Conservation (phyloP, 2,113 vertebrate species). For the Mola mola region DNA sequence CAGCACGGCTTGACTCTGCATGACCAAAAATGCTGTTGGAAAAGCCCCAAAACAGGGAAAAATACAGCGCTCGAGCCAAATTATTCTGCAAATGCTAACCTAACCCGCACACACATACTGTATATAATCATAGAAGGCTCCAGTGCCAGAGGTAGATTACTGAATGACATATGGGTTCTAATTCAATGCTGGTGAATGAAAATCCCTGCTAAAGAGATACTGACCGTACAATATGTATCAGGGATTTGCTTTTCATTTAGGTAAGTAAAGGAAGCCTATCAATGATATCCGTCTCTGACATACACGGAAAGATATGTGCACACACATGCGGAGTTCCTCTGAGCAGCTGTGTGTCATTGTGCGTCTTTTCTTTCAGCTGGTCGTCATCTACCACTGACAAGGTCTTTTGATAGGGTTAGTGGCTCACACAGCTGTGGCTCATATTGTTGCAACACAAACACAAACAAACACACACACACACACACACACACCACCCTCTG, state of each 20-base stretch:
- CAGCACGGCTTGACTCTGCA: no score
- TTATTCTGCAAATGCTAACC: no score
- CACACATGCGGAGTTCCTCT: slow-evolving; percentile 1
- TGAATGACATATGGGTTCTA: slow-evolving; percentile 29
- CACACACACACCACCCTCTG: slow-evolving; percentile 4
- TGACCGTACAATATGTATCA: no score
- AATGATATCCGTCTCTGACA: slow-evolving; percentile 21
- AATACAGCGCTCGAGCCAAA: no score
- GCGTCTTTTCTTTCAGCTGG: slow-evolving; percentile 59
- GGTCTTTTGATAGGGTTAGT: slow-evolving; percentile 58
- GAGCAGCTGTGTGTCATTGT: slow-evolving; percentile 61
- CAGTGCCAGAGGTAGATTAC: slow-evolving; percentile 31
- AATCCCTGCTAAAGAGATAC: no score
- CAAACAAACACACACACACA: slow-evolving; percentile 9
- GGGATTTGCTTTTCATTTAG: no score
- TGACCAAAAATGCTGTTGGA: no score
- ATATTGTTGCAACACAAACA: slow-evolving; percentile 43
- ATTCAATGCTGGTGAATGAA: slow-evolving; percentile 32
- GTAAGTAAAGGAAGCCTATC: no score
- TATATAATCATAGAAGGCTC: slow-evolving; percentile 5
- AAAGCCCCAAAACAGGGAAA: background rate
- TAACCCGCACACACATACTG: background rate
- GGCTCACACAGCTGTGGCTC: slow-evolving; percentile 63
- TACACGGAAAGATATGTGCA: background rate
- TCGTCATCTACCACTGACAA: slow-evolving; percentile 36